These are phyloP conservation scores for Passer montanus DNA, from an alignment of 2,113 vertebrate genomes.

Conservation along the genomic window DNA sequence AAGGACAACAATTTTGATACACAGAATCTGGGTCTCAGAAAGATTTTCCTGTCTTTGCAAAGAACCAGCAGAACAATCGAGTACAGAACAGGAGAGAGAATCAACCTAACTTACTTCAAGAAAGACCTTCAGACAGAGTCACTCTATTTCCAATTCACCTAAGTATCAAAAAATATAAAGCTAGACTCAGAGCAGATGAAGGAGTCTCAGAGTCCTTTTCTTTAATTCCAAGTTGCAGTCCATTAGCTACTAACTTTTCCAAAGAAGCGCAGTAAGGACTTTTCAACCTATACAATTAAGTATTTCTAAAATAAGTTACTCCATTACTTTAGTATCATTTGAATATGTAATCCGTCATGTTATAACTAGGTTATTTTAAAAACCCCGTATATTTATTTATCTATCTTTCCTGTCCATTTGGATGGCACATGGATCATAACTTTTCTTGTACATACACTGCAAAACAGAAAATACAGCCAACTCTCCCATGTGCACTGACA, in stretches of 20 bases:
- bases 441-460: not conserved
- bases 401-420: not conserved
- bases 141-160: not conserved
- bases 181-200: not conserved
- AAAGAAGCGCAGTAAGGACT: not conserved
- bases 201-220: not conserved
- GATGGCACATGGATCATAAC: not conserved
- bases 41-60: not conserved
- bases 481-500: not conserved
- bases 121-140: not conserved
- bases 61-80: not conserved
- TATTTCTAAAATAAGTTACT: not conserved
- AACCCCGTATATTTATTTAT: fast-evolving
- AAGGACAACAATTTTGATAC: not conserved
- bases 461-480: not conserved
- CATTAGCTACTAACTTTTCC: not conserved
- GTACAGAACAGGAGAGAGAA: not conserved
- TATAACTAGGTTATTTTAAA: not conserved
- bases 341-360: not conserved
- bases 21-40: not conserved
- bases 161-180: not conserved
- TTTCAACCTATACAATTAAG: not conserved
- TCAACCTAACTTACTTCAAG: not conserved
- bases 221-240: not conserved
- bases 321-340: not conserved